A percentile compares a stretch with the other conserved stretches of the same genome.
phyloP scores from a whole-genome alignment of 2,113 vertebrate species.

The Anser brachyrhynchus region DNA sequence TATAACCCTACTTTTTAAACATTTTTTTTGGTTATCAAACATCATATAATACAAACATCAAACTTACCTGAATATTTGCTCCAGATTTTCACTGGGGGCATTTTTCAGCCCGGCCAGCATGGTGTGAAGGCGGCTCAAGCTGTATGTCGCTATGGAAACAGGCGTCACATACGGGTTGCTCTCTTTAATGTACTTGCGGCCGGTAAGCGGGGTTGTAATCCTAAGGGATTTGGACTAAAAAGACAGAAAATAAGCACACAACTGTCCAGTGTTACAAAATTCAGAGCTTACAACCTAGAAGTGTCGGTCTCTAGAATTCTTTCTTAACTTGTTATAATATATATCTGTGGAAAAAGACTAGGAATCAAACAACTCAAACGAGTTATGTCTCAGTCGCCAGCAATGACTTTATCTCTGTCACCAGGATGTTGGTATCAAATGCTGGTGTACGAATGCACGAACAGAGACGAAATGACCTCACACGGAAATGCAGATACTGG shows the following conservation, averaged over 20 bases:
- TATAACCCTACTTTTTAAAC: neutral
- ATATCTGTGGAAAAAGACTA: neutral
- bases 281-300: neutral
- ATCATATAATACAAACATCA: neutral
- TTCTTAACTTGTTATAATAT: neutral
- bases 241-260: neutral
- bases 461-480: neutral
- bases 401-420: neutral
- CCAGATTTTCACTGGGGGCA: constrained; percentile 83
- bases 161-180: constrained; percentile 79
- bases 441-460: accelerated
- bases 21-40: neutral
- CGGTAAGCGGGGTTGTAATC: constrained; percentile 86
- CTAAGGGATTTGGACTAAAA: constrained; percentile 82
- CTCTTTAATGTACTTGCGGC: constrained; percentile 84
- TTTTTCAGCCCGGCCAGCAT: constrained; percentile 87
- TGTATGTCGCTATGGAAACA: constrained; percentile 84
- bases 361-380: neutral
- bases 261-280: neutral
- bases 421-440: neutral
- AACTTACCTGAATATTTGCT: constrained; percentile 83
- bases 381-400: neutral
- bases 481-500: neutral
- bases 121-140: constrained; percentile 87
- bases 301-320: neutral